phyloP scores from a whole-genome alignment of 2,113 vertebrate species.

The Cyphomyrus plagiostoma region DNA sequence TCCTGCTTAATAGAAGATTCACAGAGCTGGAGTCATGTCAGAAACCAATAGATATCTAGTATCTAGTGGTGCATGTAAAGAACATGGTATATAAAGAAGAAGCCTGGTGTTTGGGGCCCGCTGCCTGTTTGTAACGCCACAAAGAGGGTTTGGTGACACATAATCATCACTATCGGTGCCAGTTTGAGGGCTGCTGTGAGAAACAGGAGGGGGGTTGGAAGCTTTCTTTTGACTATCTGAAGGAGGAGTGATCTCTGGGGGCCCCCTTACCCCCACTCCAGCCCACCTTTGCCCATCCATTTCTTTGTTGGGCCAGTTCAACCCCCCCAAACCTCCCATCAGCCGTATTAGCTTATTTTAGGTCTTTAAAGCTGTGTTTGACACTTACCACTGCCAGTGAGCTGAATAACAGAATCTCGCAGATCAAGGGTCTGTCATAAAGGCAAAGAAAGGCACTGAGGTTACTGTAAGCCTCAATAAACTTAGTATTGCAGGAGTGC shows the following conservation, averaged over 20 bases:
- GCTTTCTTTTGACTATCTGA: slow-evolving; percentile 17
- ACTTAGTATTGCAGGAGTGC: background rate
- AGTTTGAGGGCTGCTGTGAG: background rate
- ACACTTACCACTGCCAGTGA: slow-evolving; percentile 55
- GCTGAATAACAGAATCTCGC: slow-evolving; percentile 60
- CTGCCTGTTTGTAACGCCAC: background rate
- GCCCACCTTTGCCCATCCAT: slow-evolving; percentile 32
- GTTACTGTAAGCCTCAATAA: slow-evolving; percentile 22
- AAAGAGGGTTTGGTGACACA: slow-evolving; percentile 23
- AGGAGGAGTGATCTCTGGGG: slow-evolving; percentile 13
- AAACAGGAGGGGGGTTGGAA: background rate
- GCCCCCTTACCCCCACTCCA: slow-evolving; percentile 23
- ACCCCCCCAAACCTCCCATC: background rate
- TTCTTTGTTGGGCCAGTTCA: slow-evolving; percentile 52
- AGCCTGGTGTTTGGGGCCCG: background rate
- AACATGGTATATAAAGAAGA: background rate
- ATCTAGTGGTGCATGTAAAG: background rate
- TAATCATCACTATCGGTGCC: slow-evolving; percentile 21
- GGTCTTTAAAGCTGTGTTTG: slow-evolving; percentile 59
- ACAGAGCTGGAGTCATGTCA: background rate
- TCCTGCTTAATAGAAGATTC: background rate
- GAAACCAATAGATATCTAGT: background rate
- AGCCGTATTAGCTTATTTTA: slow-evolving; percentile 33
- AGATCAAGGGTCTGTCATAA: slow-evolving; percentile 59
- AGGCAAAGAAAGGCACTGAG: slow-evolving; percentile 44